A percentile compares a stretch with the other conserved stretches of the same genome.
Evolutionary conservation across 2,888 invertebrate species (phyloP).

Genomic region (Eumerus sabulonum): DNA sequence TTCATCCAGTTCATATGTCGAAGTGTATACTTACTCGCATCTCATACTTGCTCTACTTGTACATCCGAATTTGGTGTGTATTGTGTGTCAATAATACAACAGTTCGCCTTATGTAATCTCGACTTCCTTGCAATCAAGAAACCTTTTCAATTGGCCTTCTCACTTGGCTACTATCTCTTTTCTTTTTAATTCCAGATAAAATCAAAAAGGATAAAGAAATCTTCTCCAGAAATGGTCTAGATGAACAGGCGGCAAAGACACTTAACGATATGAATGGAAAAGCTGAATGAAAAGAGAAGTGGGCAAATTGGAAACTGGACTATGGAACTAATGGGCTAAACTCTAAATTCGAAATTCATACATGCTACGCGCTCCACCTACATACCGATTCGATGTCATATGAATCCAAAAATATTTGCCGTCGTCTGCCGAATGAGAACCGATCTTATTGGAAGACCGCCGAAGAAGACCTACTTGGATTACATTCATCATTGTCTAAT

Average conservation of each 20-base stretch:
- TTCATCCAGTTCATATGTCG: no score
- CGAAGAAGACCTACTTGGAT: conserved; percentile 41
- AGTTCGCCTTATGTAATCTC: no score
- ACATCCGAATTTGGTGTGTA: no score
- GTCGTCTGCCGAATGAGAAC: conserved; percentile 27
- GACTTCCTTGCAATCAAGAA: no score
- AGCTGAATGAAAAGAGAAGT: conserved; percentile 17
- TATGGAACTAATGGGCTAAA: conserved; percentile 34
- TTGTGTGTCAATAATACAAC: no score
- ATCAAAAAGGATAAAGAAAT: conserved; percentile 76
- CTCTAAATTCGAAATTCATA: conserved; percentile 18
- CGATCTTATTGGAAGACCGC: conserved; percentile 14
- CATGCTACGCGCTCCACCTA: conserved; percentile 36
- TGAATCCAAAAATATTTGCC: conserved; percentile 29
- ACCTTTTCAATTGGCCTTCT: no score
- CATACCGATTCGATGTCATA: conserved; percentile 16
- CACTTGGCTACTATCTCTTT: conserved; percentile 1
- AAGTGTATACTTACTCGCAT: no score
- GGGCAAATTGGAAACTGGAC: conserved; percentile 7
- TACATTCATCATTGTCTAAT: conserved; percentile 18
- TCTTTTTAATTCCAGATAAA: conserved; percentile 71
- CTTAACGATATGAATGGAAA: neutral
- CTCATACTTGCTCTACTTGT: no score
- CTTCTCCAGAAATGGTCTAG: conserved; percentile 74
- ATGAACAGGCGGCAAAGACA: neutral